Percentiles rank a stretch among this genome's conserved stretches.
Evolutionary conservation across 1,140 invertebrate species (phyloP).

Genomic region (Tetragonula clypearis): DNA sequence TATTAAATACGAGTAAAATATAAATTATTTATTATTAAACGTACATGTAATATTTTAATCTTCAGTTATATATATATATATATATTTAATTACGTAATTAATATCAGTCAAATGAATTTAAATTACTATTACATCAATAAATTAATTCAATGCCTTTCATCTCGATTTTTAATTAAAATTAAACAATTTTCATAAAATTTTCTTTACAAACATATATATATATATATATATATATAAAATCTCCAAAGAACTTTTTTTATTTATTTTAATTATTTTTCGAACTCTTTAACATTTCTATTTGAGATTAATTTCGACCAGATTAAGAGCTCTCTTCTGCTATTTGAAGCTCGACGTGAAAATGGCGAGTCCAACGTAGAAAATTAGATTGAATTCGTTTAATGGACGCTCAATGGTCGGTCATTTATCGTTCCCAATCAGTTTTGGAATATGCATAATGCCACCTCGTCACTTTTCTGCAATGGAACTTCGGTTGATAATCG

Average conservation of each 20-base stretch:
- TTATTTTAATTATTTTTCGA: background rate
- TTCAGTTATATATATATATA: background rate
- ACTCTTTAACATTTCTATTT: background rate
- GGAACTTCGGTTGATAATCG: background rate
- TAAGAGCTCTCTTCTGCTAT: background rate
- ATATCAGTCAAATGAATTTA: background rate
- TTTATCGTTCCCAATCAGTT: slow-evolving; percentile 12
- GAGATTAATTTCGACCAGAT: background rate
- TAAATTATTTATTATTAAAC: background rate
- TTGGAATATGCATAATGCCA: background rate
- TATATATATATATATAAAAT: too few species aligned
- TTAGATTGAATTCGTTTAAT: background rate
- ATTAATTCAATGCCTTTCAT: background rate
- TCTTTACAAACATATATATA: background rate
- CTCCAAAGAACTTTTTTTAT: background rate
- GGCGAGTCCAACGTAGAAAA: background rate
- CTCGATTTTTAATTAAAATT: background rate
- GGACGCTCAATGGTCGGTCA: background rate
- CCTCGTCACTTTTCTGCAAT: slow-evolving; percentile 4
- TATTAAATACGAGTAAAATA: too few species aligned
- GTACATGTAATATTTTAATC: background rate
- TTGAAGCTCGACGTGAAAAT: background rate
- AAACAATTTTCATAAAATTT: background rate
- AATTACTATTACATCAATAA: background rate
- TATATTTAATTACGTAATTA: background rate